A percentile compares a stretch with the other conserved stretches of the same genome.
phyloP scores from a whole-genome alignment of 92 coral and sea anemone genomes.

The Metridium senile region DNA sequence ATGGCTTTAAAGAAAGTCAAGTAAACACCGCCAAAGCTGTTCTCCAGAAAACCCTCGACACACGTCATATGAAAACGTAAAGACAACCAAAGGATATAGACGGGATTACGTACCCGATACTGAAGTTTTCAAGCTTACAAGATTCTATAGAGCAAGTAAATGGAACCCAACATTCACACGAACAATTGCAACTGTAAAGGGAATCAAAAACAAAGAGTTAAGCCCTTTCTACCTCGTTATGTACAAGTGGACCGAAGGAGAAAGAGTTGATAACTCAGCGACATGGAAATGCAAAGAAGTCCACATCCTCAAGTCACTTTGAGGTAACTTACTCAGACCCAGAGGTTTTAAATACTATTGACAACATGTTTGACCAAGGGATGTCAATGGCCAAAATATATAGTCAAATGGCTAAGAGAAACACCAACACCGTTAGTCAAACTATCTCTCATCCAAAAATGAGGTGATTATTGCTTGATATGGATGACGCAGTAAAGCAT shows the following conservation, averaged over 20 bases:
- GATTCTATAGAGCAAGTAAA: constrained; percentile 33
- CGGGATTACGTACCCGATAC: constrained; percentile 28
- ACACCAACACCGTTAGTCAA: constrained; percentile 49
- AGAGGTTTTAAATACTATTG: constrained; percentile 41
- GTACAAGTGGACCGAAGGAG: constrained; percentile 47
- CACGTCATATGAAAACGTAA: constrained; percentile 41
- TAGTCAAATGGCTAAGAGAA: constrained; percentile 33
- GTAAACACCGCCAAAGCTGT: not conserved
- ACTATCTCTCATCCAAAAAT: constrained; percentile 60
- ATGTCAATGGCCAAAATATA: constrained; percentile 53
- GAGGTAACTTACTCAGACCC: constrained; percentile 64
- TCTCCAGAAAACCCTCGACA: constrained; percentile 2
- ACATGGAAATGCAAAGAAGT: constrained; percentile 61
- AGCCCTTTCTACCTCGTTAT: constrained; percentile 45
- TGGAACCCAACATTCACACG: constrained; percentile 47
- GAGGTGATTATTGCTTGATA: too few relatives aligned
- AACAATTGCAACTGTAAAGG: constrained; percentile 42
- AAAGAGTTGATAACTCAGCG: constrained; percentile 54
- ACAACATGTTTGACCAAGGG: constrained; percentile 48
- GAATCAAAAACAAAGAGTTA: constrained; percentile 33
- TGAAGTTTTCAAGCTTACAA: constrained; percentile 37
- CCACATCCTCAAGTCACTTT: constrained; percentile 48
- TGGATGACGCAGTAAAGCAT: too few relatives aligned
- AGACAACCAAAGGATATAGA: constrained; percentile 42
- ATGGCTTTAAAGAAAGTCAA: not conserved